These are phyloP conservation scores for Bos indicus DNA, from an alignment of 2,113 vertebrate genomes.

Conservation along the genomic window DNA sequence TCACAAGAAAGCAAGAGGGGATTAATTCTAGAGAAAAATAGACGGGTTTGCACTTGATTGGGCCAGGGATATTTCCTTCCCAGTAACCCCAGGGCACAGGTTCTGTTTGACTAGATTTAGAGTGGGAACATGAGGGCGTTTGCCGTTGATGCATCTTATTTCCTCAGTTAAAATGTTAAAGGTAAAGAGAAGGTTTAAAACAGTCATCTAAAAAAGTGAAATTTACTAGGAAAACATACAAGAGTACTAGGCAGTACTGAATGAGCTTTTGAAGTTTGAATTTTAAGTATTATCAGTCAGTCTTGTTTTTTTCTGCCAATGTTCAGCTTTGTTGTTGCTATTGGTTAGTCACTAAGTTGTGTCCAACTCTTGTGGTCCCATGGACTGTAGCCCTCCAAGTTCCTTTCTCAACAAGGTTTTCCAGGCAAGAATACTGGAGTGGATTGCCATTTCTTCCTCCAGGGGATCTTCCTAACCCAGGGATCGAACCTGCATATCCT, in stretches of 20 bases:
- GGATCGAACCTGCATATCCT: neutral
- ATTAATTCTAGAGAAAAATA: neutral
- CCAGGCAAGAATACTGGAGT: neutral
- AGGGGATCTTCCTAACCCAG: neutral
- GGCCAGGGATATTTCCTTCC: neutral
- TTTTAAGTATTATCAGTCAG: neutral
- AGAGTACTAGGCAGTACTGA: neutral
- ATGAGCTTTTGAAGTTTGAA: neutral
- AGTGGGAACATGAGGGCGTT: neutral
- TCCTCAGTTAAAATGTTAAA: conserved; percentile 3
- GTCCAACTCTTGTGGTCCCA: neutral
- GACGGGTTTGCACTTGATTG: neutral
- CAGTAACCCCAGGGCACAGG: neutral
- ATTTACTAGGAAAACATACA: conserved; percentile 1
- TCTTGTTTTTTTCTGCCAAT: neutral
- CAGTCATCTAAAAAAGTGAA: neutral
- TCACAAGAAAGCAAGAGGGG: neutral
- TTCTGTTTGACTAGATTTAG: neutral
- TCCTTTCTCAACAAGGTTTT: neutral
- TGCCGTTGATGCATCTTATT: neutral
- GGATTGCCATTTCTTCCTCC: neutral
- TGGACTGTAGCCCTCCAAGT: neutral
- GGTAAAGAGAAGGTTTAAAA: neutral
- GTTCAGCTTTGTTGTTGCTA: neutral
- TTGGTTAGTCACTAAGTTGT: neutral